phyloP scores from a whole-genome alignment of 2,113 vertebrate genomes.

The Anser cygnoides region DNA sequence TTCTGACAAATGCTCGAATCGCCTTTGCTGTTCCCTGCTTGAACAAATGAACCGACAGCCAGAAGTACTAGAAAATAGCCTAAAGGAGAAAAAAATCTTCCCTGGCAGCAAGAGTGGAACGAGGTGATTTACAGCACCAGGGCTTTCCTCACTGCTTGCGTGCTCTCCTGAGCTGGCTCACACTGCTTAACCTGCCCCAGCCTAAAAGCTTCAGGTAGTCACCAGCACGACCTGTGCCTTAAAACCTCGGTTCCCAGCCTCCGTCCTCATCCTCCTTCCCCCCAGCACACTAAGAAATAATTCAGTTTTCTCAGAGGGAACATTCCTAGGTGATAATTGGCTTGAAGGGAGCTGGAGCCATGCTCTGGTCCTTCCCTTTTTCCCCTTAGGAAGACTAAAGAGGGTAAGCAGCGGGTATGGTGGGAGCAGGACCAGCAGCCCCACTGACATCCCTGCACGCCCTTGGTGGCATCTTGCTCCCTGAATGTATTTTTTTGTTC shows the following conservation, averaged over 20 bases:
- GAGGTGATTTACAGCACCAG: not conserved
- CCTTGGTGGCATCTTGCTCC: not conserved
- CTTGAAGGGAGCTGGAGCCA: not conserved
- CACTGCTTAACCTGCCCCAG: not conserved
- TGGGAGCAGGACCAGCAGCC: not conserved
- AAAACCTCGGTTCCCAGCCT: not conserved
- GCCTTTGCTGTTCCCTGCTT: not conserved
- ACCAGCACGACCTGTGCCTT: not conserved
- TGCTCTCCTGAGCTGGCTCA: not conserved
- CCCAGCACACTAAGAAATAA: not conserved
- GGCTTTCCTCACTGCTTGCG: not conserved
- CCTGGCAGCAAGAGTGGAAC: not conserved
- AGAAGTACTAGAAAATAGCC: not conserved
- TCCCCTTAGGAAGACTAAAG: not conserved
- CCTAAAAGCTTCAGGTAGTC: not conserved
- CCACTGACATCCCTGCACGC: not conserved
- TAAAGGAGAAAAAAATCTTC: not conserved
- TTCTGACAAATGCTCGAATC: not conserved
- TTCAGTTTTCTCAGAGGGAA: not conserved
- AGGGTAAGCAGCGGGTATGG: not conserved
- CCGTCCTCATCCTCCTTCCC: not conserved
- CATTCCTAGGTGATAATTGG: not conserved
- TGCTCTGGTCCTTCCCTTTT: not conserved
- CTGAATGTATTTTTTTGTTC: not conserved
- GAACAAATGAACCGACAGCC: not conserved